phyloP scores from a whole-genome alignment of 2,113 vertebrate species.

The Thinocorus orbignyianus region DNA sequence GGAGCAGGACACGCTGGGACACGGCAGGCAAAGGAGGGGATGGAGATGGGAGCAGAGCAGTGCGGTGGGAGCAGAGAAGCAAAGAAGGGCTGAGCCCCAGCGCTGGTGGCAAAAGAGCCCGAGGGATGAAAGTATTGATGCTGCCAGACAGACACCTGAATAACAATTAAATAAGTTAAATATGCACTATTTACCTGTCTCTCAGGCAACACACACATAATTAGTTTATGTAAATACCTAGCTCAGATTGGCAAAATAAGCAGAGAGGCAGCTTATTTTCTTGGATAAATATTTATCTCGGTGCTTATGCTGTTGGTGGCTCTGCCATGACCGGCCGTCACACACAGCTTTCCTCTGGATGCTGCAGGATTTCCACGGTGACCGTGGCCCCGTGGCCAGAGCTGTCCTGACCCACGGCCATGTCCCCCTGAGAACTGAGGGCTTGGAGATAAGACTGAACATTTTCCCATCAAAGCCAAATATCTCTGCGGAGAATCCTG shows the following conservation, averaged over 20 bases:
- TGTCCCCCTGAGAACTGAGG: background rate
- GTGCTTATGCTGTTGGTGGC: background rate
- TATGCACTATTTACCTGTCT: conserved; percentile 22
- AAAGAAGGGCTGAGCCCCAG: background rate
- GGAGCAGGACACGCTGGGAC: fast-evolving
- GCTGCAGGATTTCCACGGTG: background rate
- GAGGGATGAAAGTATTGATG: fast-evolving
- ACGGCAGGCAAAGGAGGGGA: background rate
- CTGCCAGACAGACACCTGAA: background rate
- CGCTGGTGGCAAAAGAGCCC: fast-evolving
- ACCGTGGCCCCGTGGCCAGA: background rate
- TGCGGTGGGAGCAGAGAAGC: background rate
- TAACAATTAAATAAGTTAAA: conserved; percentile 2
- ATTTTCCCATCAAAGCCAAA: background rate
- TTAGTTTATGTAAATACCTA: conserved; percentile 59
- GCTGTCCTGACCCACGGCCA: background rate
- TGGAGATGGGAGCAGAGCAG: background rate
- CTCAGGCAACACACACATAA: conserved; percentile 19
- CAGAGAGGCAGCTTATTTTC: background rate
- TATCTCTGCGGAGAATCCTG: background rate
- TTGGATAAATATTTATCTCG: background rate
- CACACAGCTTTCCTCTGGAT: fast-evolving
- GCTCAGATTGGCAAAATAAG: conserved; percentile 23
- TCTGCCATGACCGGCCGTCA: background rate
- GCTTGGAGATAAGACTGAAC: background rate